Percentiles rank a stretch among this genome's conserved stretches.
phyloP scores from a whole-genome alignment of 2,888 invertebrate genomes.

The Thumatha senex region DNA sequence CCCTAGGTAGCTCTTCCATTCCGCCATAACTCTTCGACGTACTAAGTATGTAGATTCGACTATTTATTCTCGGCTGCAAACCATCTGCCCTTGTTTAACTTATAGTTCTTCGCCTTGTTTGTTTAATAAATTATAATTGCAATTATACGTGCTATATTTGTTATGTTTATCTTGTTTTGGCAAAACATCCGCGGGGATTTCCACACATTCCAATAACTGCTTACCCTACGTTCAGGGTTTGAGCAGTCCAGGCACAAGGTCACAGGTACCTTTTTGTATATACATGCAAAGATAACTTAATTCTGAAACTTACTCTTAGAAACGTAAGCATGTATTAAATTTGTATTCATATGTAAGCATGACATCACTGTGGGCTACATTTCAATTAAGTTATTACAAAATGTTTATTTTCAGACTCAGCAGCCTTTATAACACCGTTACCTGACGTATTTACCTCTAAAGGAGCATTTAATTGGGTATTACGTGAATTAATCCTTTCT shows the following conservation, averaged over 20 bases:
- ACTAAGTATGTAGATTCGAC: constrained; percentile 52
- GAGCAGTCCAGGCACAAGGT: too few relatives aligned
- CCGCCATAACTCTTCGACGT: constrained; percentile 21
- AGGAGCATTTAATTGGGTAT: too few relatives aligned
- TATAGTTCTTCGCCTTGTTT: constrained; percentile 7
- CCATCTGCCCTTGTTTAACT: constrained; percentile 39
- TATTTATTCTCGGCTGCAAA: constrained; percentile 44
- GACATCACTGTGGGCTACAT: background rate
- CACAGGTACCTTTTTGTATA: too few relatives aligned
- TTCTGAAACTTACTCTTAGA: too few relatives aligned
- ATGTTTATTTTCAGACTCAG: background rate
- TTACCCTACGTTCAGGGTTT: too few relatives aligned
- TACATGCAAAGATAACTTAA: too few relatives aligned
- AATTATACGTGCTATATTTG: background rate
- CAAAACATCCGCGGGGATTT: too few relatives aligned
- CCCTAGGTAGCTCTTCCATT: constrained; percentile 31
- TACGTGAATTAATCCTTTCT: too few relatives aligned
- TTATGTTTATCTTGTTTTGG: too few relatives aligned
- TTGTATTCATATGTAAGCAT: background rate
- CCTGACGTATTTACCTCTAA: background rate
- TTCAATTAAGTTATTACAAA: background rate
- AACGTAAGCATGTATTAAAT: background rate
- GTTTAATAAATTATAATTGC: background rate
- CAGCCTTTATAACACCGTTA: background rate
- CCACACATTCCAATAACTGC: too few relatives aligned